phyloP scores from a whole-genome alignment of 2,797 vertebrate species.

The Platyrinchus mystaceus region DNA sequence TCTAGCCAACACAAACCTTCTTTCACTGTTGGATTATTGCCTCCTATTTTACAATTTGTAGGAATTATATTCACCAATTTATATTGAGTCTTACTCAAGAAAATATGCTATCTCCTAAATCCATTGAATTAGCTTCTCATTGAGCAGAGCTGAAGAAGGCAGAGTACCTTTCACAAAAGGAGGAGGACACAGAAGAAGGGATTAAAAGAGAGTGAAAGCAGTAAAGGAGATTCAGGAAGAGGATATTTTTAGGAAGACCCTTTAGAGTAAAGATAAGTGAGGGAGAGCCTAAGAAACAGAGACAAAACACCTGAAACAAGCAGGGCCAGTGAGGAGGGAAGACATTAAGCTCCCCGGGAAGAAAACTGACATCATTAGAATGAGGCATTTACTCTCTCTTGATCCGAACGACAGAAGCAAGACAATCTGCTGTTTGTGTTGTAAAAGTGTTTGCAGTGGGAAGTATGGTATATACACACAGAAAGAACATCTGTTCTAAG shows the following conservation, averaged over 20 bases:
- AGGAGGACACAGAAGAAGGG: background rate
- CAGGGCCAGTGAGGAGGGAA: background rate
- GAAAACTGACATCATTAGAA: conserved; percentile 30
- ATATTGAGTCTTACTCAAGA: background rate
- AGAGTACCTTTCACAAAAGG: background rate
- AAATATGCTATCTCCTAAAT: background rate
- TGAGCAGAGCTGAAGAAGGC: background rate
- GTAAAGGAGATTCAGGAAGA: conserved; percentile 1
- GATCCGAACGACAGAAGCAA: conserved; percentile 39
- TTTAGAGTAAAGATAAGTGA: background rate
- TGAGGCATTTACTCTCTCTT: conserved; percentile 44
- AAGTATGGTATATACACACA: conserved; percentile 36
- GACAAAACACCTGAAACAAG: conserved; percentile 16
- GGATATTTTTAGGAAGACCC: background rate
- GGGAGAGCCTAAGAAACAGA: background rate
- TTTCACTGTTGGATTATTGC: background rate
- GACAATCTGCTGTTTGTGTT: conserved; percentile 70
- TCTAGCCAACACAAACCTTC: background rate
- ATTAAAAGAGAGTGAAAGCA: background rate
- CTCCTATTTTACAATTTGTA: background rate
- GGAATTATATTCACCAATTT: background rate
- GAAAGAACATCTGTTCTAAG: conserved; percentile 61
- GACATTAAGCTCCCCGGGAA: conserved; percentile 21
- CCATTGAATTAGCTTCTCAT: background rate
- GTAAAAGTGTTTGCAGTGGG: conserved; percentile 62